Evolutionary conservation across 2,113 vertebrate species (phyloP).

Genomic region (Spizaetus ornatus): DNA sequence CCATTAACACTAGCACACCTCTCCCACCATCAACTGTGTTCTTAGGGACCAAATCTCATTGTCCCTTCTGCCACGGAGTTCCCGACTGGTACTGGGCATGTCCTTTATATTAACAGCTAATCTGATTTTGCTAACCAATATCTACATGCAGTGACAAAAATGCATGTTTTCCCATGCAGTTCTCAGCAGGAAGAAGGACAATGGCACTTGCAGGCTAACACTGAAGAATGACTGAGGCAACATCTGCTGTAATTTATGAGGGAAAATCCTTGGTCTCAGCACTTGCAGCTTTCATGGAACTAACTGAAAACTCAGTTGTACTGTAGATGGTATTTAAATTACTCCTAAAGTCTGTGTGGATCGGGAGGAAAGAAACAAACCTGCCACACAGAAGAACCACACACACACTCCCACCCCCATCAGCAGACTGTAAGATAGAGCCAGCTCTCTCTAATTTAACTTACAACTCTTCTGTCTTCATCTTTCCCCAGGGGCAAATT

Average conservation of each 20-base stretch:
- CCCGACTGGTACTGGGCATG: not conserved
- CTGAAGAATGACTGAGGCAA: not conserved
- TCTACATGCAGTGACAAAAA: not conserved
- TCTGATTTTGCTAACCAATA: not conserved
- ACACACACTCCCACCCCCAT: not conserved
- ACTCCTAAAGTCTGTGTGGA: not conserved
- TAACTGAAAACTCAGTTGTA: not conserved
- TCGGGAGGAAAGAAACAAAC: not conserved
- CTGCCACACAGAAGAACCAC: not conserved
- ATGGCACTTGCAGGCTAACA: not conserved
- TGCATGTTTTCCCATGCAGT: not conserved
- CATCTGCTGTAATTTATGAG: not conserved
- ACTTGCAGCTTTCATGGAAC: not conserved
- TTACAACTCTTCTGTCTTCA: not conserved
- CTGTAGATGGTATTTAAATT: not conserved
- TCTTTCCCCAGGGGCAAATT: constrained; percentile 1
- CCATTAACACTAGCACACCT: not conserved
- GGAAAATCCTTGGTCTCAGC: not conserved
- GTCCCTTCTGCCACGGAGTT: not conserved
- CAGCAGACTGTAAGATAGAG: not conserved
- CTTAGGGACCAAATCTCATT: not conserved
- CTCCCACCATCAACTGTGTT: not conserved
- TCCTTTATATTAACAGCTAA: not conserved
- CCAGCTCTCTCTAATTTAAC: not conserved
- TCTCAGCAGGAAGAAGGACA: not conserved